Evolutionary conservation across 2,113 vertebrate species (phyloP).

Genomic region (Rhynchopsitta pachyrhyncha): DNA sequence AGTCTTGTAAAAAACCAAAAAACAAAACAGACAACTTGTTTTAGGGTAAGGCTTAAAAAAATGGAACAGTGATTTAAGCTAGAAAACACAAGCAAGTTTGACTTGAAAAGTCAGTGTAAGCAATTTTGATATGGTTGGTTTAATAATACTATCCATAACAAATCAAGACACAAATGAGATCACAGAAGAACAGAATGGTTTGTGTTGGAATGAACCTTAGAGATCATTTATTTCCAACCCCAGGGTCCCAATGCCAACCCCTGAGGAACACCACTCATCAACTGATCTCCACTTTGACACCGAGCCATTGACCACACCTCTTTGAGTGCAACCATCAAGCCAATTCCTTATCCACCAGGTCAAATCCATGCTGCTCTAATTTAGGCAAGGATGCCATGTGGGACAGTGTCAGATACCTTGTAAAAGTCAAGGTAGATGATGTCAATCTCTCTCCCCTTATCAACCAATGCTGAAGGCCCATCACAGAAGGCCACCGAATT

Average conservation of each 20-base stretch:
- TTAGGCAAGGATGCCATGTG: not conserved
- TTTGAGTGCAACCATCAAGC: not conserved
- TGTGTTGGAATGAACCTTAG: not conserved
- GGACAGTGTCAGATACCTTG: not conserved
- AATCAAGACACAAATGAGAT: slow-evolving; percentile 25
- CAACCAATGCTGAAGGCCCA: not conserved
- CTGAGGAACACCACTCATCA: not conserved
- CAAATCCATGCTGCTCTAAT: not conserved
- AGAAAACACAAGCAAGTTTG: slow-evolving; percentile 11
- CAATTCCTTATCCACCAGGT: not conserved
- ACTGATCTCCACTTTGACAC: not conserved
- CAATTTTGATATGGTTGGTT: slow-evolving; percentile 18
- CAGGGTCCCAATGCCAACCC: not conserved
- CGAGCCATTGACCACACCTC: not conserved
- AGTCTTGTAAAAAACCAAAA: not conserved
- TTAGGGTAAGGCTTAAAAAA: not conserved
- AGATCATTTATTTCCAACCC: not conserved
- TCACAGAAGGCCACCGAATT: not conserved
- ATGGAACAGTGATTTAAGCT: not conserved
- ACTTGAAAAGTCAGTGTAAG: slow-evolving; percentile 22
- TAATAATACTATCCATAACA: slow-evolving; percentile 12
- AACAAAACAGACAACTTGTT: not conserved
- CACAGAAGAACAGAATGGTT: not conserved
- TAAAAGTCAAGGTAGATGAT: not conserved
- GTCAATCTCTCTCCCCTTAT: not conserved